Evolutionary conservation across 2,888 invertebrate species (phyloP).

Genomic region (Lepidocyrtinus sp.): DNA sequence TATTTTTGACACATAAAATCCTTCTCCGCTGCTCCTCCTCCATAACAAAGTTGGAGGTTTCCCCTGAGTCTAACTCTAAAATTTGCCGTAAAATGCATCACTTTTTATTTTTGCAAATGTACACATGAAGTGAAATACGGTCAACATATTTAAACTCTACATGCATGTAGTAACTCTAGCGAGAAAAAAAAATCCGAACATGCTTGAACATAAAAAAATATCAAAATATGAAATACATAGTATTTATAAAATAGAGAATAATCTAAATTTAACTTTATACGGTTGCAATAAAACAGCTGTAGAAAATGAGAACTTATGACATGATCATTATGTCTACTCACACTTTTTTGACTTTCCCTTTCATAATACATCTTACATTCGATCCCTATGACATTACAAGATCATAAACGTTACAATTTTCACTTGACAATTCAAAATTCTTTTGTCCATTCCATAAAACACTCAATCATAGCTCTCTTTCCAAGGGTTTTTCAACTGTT

Average conservation of each 20-base stretch:
- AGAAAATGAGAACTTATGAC: background rate
- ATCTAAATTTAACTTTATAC: background rate
- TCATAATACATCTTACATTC: background rate
- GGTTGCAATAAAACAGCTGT: background rate
- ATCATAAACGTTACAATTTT: background rate
- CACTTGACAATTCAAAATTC: too few relatives aligned
- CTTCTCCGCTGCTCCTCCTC: background rate
- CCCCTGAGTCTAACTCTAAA: background rate
- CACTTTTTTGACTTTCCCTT: background rate
- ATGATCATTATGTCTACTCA: background rate
- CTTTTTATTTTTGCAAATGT: slow-evolving; percentile 21
- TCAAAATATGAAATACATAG: slow-evolving; percentile 43
- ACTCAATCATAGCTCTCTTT: too few relatives aligned
- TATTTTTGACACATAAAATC: background rate
- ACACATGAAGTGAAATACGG: slow-evolving; percentile 28
- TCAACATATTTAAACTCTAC: slow-evolving; percentile 32
- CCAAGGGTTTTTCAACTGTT: too few relatives aligned
- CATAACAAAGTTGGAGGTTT: background rate
- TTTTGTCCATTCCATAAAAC: too few relatives aligned
- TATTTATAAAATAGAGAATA: slow-evolving; percentile 31
- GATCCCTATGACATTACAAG: background rate
- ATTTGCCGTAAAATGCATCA: background rate
- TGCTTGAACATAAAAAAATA: slow-evolving; percentile 56
- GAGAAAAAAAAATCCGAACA: slow-evolving; percentile 26
- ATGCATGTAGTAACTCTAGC: slow-evolving; percentile 8